These are phyloP conservation scores for Podarcis raffonei DNA, from an alignment of 2,113 vertebrate genomes.

Conservation along the genomic window DNA sequence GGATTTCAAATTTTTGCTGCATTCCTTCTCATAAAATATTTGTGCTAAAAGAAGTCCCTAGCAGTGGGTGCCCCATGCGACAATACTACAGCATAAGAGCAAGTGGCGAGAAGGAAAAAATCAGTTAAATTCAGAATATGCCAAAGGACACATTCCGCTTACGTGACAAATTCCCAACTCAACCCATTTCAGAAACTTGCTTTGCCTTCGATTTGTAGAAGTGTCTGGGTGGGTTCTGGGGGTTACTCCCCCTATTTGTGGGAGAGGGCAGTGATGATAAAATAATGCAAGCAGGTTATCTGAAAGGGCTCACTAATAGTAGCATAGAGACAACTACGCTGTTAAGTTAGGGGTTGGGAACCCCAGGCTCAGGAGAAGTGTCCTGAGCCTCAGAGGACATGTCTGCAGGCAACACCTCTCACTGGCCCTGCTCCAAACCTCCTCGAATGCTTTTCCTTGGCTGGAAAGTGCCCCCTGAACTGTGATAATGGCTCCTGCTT, in stretches of 20 bases:
- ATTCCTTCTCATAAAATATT: background rate
- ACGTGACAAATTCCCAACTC: background rate
- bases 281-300: background rate
- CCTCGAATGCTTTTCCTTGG: too few relatives aligned
- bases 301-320: background rate
- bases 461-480: too few relatives aligned
- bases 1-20: background rate
- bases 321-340: background rate
- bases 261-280: background rate
- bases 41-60: background rate
- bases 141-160: background rate
- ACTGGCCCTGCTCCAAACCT: too few relatives aligned
- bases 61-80: background rate
- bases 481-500: too few relatives aligned
- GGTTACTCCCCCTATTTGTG: background rate
- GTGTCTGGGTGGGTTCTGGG: background rate
- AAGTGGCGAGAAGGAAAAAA: background rate
- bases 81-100: background rate
- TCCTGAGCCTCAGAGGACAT: too few relatives aligned
- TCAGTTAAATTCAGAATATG: background rate
- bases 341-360: background rate
- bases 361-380: too few relatives aligned
- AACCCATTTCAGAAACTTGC: background rate
- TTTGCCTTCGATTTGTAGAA: background rate
- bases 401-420: too few relatives aligned